phyloP scores from a whole-genome alignment of 1,140 invertebrate genomes.

The Macrobrachium nipponense region DNA sequence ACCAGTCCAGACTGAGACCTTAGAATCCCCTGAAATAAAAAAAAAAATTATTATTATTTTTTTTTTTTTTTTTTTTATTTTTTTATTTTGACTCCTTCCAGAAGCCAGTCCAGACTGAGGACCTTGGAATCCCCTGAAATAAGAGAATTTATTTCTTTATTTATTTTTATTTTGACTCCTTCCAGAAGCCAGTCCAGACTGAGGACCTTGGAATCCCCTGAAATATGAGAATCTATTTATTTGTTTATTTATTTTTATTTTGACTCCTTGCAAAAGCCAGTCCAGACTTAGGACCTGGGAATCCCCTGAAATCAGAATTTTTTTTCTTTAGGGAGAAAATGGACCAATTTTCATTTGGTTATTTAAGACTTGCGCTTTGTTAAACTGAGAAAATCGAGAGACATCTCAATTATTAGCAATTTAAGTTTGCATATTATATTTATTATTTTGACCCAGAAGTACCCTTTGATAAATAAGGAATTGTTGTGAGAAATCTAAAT shows the following conservation, averaged over 20 bases:
- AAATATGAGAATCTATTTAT: background rate
- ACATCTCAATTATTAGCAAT: background rate
- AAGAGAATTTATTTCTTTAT: too few species aligned
- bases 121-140: constrained; percentile 11
- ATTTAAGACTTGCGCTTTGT: background rate
- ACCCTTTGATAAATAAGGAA: too few species aligned
- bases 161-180: constrained; percentile 17
- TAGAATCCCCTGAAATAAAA: too few species aligned
- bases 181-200: constrained; percentile 40
- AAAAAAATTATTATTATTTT: too few species aligned
- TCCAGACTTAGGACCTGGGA: constrained; percentile 24
- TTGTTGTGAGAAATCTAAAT: too few species aligned
- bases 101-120: constrained; percentile 29
- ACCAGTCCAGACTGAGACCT: too few species aligned
- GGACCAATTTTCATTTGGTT: too few species aligned
- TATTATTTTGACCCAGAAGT: too few species aligned
- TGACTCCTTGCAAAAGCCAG: constrained; percentile 35
- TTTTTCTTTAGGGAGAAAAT: too few species aligned
- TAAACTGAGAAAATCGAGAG: background rate
- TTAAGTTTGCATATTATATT: too few species aligned
- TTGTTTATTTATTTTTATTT: too few species aligned
- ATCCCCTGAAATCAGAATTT: background rate
- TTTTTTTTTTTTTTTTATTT: too few species aligned
- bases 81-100: constrained; percentile 31
- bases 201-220: constrained; percentile 25